phyloP scores from a whole-genome alignment of 1,140 invertebrate genomes.

The Conus ventricosus region DNA sequence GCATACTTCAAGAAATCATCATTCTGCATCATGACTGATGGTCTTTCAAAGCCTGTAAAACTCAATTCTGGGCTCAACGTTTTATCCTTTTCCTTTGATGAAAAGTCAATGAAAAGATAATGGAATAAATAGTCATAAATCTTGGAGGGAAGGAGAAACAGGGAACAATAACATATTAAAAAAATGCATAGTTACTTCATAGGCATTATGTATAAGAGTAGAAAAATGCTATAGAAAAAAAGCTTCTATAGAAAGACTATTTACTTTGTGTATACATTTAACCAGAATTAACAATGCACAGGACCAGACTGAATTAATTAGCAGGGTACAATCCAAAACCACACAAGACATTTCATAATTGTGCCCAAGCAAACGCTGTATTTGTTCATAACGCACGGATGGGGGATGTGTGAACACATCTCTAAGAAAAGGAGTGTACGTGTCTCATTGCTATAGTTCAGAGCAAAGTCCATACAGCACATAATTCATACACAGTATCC shows the following conservation, averaged over 20 bases:
- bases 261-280: background rate
- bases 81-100: no score
- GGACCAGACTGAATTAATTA: background rate
- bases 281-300: background rate
- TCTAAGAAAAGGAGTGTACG: background rate
- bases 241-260: slow-evolving; percentile 8
- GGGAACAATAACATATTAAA: background rate
- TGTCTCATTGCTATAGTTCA: background rate
- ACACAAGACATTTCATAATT: background rate
- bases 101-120: background rate
- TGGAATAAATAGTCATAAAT: background rate
- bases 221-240: background rate
- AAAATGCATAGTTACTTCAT: slow-evolving; percentile 3
- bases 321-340: background rate
- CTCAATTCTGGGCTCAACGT: background rate
- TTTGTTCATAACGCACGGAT: background rate
- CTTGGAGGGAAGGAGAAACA: background rate
- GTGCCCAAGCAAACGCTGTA: background rate
- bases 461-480: background rate
- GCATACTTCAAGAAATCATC: background rate
- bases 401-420: background rate
- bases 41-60: background rate
- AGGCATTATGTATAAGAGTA: background rate
- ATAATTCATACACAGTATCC: background rate
- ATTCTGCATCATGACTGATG: background rate